Base-by-base conservation (phyloP, 2,888 invertebrate species). In the Nomada ruficornis region DNA sequence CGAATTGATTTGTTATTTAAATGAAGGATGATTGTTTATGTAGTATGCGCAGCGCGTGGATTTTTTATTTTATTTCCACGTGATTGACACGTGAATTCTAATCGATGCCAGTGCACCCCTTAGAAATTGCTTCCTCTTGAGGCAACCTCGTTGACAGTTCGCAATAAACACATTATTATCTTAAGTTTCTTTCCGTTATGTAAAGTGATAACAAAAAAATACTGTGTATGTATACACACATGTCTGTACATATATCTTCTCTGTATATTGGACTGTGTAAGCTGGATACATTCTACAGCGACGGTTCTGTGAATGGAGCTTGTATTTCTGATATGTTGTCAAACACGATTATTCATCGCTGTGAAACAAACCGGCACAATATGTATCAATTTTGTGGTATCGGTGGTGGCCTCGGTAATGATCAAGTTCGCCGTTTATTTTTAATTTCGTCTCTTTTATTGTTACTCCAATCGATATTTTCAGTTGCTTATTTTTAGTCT, bases 401-500 rank as follows among this genome's bases (percentile, higher is more conserved):
- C 42, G 11, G 20, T 50, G 9, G 26, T 55, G 50, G 52, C 15
- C 7, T 57, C 47, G 70, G 63, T 65, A 47, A 57, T 47, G 44
- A 73, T 76, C 52, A 74, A 44, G 62, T 67, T 62, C 44, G 36
- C 36, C 52, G 71, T 60, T 20, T 81, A 81, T 81, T 81, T 78
- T 78, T 79, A 72, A 60, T 65, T 81, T n/a, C 10, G 26, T 42
- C 68, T 54, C 68, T 68, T 71, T 81, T 69, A 64, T 73, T 70
- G 55, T 18, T 69, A 65, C 13, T 77, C 42, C 18, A 77, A 82
- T 82, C 82, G 68, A 82, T 82, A 82, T 63, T 67, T 26, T 71
- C 60, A 67, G 44, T 82, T 59, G 62, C 44, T 62, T 82, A 82
- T 81, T 82, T 82, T 82, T 82, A 81, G 77, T 82, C 71, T 68